Evolutionary conservation across 2,888 invertebrate genomes (phyloP).

Genomic region (Coelopa pilipes): DNA sequence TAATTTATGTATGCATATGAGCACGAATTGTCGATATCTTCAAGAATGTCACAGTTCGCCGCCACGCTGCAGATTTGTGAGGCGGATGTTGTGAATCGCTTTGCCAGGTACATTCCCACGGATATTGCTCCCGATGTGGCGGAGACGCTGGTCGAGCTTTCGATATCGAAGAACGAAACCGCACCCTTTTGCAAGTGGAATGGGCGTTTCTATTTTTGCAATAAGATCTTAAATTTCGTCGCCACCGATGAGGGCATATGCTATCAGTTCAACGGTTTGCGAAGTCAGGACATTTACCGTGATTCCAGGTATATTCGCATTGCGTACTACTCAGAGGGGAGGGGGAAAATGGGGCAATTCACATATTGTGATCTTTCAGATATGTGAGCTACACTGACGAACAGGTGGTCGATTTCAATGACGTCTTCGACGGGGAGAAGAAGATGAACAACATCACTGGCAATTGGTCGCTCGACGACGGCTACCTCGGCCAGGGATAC

Average conservation of each 20-base stretch:
- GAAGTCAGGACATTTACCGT: conserved; percentile 58
- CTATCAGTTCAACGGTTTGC: conserved; percentile 63
- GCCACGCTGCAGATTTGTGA: conserved; percentile 64
- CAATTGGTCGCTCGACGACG: conserved; percentile 74
- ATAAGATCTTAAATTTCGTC: conserved; percentile 59
- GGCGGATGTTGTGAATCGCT: conserved; percentile 53
- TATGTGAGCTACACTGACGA: conserved; percentile 56
- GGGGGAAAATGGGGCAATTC: not conserved
- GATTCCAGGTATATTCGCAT: conserved; percentile 45
- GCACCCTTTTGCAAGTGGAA: conserved; percentile 63
- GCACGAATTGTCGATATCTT: too few species aligned
- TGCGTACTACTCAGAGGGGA: not conserved
- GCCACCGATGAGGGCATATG: conserved; percentile 64
- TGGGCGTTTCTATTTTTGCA: conserved; percentile 61
- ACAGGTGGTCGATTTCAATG: conserved; percentile 55
- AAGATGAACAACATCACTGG: conserved; percentile 52
- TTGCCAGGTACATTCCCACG: conserved; percentile 50
- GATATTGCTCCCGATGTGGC: conserved; percentile 47
- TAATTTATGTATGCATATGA: not conserved
- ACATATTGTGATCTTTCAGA: conserved; percentile 35
- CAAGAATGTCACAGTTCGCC: conserved; percentile 54
- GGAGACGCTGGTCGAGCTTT: conserved; percentile 55
- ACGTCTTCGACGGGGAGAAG: conserved; percentile 50
- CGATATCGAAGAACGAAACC: conserved; percentile 59
- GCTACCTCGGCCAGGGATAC: conserved; percentile 70